Base-by-base conservation (phyloP, 92 coral and sea anemone genomes). In the Epizoanthus illoricatus region DNA sequence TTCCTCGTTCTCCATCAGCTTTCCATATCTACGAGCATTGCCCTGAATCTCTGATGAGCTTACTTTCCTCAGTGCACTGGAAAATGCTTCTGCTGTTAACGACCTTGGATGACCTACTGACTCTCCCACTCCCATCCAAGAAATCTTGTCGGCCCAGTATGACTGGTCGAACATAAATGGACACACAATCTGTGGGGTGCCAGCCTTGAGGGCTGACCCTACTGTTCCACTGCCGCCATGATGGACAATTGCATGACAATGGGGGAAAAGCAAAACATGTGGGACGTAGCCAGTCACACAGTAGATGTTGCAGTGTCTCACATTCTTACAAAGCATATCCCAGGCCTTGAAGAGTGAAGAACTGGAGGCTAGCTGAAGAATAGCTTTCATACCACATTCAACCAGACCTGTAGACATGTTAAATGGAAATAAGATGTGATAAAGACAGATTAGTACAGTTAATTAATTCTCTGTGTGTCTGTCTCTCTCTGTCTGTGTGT, bases 91-190 rank as follows among this genome's bases (percentile, higher is more conserved):
- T 24, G 88, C 86, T 36, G 74, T 86, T 20, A 93, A 65, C 19
- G 92, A 85, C 83, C 94, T 71, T 61, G 94, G 94, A 67, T 93
- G 97, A 8, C 97, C 97, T 3, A 93, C 80, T 3, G 97, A 91
- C 58, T 88, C 94, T 0, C 97, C 97, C 3, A 93, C 92, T 10
- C 94, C 97, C 94, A 93, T 91, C 97, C 97, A 93, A n/a, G 94
- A 76, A 16, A 90, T 90, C 81, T 93, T 93, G 62, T 93, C 97
- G 10, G 90, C 97, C 97, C 97, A 93, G 74, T 93, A 93, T 2
- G 97, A 93, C 74, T 93, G 97, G 83, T 93, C 97, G 72, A 93
- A 93, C 97, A 93, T 93, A 80, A 93, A 93, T 20, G 94, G 97
- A 56, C 97, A 93, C 69, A 93, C 89, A 59, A 93, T 91, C 85